Percentiles rank a stretch among this genome's conserved stretches.
These are phyloP conservation scores for Barnardius zonarius DNA, from an alignment of 2,113 vertebrate species.

Conservation along the genomic window DNA sequence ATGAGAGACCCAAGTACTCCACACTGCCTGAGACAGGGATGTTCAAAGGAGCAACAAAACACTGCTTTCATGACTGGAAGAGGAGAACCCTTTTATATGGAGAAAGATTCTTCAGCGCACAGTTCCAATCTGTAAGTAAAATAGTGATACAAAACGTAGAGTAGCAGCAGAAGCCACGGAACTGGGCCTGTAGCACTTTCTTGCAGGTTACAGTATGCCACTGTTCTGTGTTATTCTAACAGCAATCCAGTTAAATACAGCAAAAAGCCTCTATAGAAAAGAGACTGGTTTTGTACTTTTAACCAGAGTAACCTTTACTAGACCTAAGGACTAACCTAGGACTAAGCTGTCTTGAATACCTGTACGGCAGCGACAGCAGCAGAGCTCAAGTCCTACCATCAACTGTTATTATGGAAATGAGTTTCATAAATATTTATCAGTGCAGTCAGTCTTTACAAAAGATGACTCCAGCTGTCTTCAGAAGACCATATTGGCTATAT, in stretches of 20 bases:
- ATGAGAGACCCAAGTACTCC: background rate
- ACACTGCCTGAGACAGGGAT: background rate
- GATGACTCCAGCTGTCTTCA: background rate
- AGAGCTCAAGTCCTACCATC: background rate
- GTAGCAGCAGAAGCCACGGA: background rate
- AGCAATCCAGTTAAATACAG: background rate
- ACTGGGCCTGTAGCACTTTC: background rate
- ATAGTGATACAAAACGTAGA: accelerated
- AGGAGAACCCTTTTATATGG: background rate
- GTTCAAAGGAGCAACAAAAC: background rate
- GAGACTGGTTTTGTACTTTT: background rate
- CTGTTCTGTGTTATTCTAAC: background rate
- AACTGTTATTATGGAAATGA: background rate
- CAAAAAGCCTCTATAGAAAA: background rate
- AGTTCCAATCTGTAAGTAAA: background rate
- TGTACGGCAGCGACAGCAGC: background rate
- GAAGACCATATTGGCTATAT: background rate
- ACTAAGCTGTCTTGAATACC: background rate
- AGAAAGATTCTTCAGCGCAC: background rate
- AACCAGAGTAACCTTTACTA: background rate
- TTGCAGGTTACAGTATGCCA: background rate
- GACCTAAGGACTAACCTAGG: background rate
- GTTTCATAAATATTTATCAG: background rate
- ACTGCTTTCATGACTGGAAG: background rate
- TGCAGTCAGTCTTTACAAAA: background rate